Conservation (phyloP, 1,140 invertebrate species). For the Odontomachus brunneus region DNA sequence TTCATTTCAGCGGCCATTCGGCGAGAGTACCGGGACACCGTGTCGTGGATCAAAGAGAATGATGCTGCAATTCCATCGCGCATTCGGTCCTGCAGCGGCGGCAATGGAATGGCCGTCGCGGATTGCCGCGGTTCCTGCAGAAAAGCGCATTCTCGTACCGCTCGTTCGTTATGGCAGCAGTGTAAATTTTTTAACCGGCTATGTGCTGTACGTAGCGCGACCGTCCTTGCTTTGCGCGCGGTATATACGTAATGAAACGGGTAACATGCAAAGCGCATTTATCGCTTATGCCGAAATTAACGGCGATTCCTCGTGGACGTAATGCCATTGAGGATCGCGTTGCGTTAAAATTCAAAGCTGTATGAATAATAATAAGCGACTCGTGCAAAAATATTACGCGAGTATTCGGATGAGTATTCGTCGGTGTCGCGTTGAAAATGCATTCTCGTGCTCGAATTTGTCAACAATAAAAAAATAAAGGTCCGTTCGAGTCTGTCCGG, state of each 20-base stretch:
- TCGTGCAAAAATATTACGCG: too few species aligned
- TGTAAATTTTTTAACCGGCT: slow-evolving; percentile 50
- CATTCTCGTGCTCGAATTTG: too few species aligned
- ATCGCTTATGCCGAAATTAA: slow-evolving; percentile 22
- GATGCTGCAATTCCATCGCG: slow-evolving; percentile 88
- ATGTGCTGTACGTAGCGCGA: neutral
- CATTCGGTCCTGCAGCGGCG: slow-evolving; percentile 86
- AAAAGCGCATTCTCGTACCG: slow-evolving; percentile 48
- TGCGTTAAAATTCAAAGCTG: too few species aligned
- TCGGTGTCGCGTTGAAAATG: too few species aligned
- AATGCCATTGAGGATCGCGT: too few species aligned
- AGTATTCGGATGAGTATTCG: too few species aligned
- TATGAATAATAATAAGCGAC: too few species aligned
- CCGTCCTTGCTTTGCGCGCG: neutral
- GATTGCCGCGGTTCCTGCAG: slow-evolving; percentile 61
- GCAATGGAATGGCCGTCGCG: slow-evolving; percentile 59
- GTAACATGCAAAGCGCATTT: slow-evolving; percentile 12
- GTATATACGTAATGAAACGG: slow-evolving; percentile 23
- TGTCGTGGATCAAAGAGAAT: slow-evolving; percentile 92
- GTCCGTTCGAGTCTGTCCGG: too few species aligned
- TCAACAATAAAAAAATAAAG: too few species aligned
- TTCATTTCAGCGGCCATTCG: slow-evolving; percentile 91
- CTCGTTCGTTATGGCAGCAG: slow-evolving; percentile 28
- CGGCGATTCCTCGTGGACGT: neutral
- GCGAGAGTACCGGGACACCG: slow-evolving; percentile 89